phyloP scores from a whole-genome alignment of 2,888 invertebrate species.

The Rotaria macrura region DNA sequence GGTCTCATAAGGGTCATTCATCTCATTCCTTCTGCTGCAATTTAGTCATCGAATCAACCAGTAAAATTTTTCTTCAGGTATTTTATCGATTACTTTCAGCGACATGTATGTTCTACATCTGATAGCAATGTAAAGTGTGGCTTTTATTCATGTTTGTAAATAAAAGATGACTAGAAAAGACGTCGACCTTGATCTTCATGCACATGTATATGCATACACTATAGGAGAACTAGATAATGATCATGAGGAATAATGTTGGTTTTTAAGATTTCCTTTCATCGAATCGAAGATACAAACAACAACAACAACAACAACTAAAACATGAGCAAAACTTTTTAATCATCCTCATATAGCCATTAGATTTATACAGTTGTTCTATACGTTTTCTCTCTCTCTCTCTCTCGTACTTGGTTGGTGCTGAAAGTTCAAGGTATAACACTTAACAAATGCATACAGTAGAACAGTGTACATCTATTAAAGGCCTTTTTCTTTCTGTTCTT shows the following conservation, averaged over 20 bases:
- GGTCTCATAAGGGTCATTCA: conserved; percentile 10
- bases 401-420: neutral
- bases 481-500: neutral
- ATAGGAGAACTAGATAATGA: neutral
- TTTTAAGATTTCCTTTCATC: neutral
- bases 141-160: neutral
- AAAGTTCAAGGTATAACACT: neutral
- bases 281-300: neutral
- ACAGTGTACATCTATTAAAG: neutral
- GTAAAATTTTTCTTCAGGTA: neutral
- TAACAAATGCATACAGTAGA: neutral
- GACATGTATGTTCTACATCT: neutral
- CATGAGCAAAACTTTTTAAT: neutral
- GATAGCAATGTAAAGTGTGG: neutral
- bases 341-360: neutral
- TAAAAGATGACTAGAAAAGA: neutral
- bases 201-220: neutral
- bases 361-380: neutral
- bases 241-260: neutral
- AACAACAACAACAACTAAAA: neutral
- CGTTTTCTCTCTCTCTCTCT: neutral
- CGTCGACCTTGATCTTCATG: neutral
- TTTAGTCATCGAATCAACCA: neutral
- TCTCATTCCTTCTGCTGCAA: neutral
- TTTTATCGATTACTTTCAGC: neutral